Percentiles rank a stretch among this genome's conserved stretches.
Conservation (phyloP, 2,888 invertebrate genomes). For the Hyles lineata region DNA sequence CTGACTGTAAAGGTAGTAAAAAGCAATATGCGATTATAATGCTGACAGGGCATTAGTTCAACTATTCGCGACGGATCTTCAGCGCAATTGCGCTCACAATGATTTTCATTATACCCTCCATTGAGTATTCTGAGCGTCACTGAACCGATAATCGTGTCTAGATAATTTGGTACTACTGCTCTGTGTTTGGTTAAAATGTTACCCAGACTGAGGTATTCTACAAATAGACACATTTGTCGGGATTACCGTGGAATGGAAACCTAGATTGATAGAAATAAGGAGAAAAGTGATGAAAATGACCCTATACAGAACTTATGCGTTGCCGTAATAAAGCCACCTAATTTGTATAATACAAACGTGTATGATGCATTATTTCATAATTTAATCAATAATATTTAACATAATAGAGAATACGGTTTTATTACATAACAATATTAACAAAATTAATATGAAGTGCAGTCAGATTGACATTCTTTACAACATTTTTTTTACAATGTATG, state of each 20-base stretch:
- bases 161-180: constrained; percentile 12
- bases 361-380: background rate
- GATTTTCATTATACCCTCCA: constrained; percentile 26
- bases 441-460: too few relatives aligned
- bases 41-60: constrained; percentile 25
- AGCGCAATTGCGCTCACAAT: constrained; percentile 24
- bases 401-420: too few relatives aligned
- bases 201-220: background rate
- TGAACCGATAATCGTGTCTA: constrained; percentile 23
- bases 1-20: background rate
- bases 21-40: constrained; percentile 20
- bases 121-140: constrained; percentile 22
- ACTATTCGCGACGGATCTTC: constrained; percentile 25
- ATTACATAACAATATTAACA: too few relatives aligned
- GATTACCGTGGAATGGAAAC: background rate
- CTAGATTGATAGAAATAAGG: background rate
- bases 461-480: too few relatives aligned
- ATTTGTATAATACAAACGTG: background rate
- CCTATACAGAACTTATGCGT: background rate
- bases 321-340: background rate
- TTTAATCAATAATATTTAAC: background rate
- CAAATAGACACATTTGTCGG: background rate
- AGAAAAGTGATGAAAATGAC: background rate
- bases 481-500: too few relatives aligned
- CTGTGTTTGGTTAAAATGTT: constrained; percentile 8